Evolutionary conservation across 2,113 vertebrate species (phyloP), one percentile per base, ranked within the genome.

Genomic region (Phrynosoma blainvillii): DNA sequence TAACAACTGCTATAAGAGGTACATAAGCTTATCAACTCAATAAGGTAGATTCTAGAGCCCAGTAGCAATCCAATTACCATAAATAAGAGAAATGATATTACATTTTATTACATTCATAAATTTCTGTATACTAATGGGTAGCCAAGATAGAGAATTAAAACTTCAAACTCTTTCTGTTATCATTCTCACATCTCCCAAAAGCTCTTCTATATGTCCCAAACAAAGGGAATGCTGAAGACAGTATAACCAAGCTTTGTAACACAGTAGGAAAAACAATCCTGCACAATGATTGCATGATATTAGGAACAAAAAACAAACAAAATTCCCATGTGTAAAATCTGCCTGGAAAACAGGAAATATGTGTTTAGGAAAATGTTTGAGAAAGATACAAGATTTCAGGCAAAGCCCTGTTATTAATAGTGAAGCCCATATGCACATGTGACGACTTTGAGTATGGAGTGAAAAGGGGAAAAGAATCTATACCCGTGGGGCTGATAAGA

Each of bases 1-100:
- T 79, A 84, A 62, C 32, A 78, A 59, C n/a, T 84, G 75, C n/a
- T 79, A 2, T 40, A 47, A 40, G 21, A n/a, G 23, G 52, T 74
- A 79, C 32, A 79, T 71, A 68, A 79, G 32, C 82, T 56, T 59
- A 59, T 71, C 30, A 79, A 71, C 16, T 88, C 74, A 88, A 79
- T 30, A 21, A 32, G 21, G 10, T 71, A 78, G 54, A 84, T 36
- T 84, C 36, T 30, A 62, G 36, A 82, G 3, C 4, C 2, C 23
- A 74, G 36, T n/a, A 30, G 59, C 25, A 87, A 86, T 73, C 59
- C 65, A 66, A 74, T 75, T 47, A 59, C 2, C 54, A 47, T 74
- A 59, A 75, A n/a, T 80, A 56, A 80, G 54, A 87, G 36, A 47
- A 62, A 30, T 65, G 47, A 75, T 32, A 82, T 3, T 75, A 42